Percentiles rank a stretch among this genome's conserved stretches.
These are phyloP conservation scores for Furcifer pardalis DNA, from an alignment of 2,797 vertebrate species.

Conservation along the genomic window DNA sequence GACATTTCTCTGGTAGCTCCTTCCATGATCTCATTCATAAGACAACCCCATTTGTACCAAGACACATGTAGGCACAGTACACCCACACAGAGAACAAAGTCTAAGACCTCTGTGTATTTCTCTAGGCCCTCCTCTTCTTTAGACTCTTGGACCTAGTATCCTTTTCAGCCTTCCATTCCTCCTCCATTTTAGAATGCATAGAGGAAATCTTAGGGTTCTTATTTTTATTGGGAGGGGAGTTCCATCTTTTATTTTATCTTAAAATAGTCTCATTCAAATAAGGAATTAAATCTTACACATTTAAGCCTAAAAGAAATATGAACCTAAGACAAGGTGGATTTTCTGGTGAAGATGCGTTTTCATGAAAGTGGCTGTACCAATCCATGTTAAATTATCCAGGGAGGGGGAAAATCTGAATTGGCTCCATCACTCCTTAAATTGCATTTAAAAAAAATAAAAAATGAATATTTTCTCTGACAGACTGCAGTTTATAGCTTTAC, in stretches of 20 bases:
- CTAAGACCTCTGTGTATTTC: no score
- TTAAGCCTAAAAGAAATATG: background rate
- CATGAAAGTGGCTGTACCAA: background rate
- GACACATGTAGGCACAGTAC: no score
- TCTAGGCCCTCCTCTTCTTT: no score
- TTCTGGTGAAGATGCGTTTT: background rate
- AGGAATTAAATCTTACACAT: background rate
- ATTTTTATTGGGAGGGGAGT: background rate
- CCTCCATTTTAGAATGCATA: background rate
- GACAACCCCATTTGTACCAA: background rate
- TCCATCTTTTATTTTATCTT: background rate
- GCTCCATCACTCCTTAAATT: background rate
- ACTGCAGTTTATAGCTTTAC: background rate
- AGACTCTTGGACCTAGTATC: no score
- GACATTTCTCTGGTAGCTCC: no score
- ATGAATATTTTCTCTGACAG: background rate
- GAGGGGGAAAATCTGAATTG: background rate
- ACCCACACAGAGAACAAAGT: no score
- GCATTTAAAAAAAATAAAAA: background rate
- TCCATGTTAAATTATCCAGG: background rate
- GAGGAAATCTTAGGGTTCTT: background rate
- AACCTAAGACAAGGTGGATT: background rate
- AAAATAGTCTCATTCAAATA: background rate
- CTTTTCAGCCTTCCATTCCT: no score
- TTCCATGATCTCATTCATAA: background rate